Evolutionary conservation across 2,797 vertebrate species (phyloP).

Genomic region (Selene dorsalis): DNA sequence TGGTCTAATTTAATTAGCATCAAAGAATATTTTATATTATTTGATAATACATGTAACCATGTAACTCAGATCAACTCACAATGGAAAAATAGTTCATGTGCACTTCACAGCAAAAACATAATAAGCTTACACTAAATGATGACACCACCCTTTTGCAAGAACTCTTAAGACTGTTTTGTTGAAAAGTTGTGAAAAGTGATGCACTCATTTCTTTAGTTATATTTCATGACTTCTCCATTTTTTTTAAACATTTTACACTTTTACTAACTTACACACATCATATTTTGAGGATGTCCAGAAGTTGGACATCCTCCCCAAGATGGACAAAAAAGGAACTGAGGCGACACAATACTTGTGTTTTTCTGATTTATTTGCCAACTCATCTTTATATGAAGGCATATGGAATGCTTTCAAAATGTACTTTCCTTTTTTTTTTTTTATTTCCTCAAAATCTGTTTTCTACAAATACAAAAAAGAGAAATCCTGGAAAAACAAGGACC

Average conservation of each 20-base stretch:
- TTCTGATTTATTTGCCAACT: slow-evolving; percentile 59
- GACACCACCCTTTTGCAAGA: too few species aligned
- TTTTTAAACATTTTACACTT: too few species aligned
- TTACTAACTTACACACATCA: too few species aligned
- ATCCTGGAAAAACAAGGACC: not conserved
- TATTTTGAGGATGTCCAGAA: too few species aligned
- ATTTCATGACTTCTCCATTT: too few species aligned
- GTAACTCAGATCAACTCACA: not conserved
- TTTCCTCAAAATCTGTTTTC: slow-evolving; percentile 34
- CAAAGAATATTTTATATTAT: not conserved
- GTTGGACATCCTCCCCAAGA: too few species aligned
- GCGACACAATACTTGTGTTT: slow-evolving; percentile 5
- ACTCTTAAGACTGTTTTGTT: not conserved
- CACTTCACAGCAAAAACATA: too few species aligned
- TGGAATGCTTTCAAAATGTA: slow-evolving; percentile 19
- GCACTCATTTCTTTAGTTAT: too few species aligned
- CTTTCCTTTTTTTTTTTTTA: not conserved
- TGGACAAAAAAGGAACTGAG: not conserved
- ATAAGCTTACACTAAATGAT: not conserved
- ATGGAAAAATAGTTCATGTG: not conserved
- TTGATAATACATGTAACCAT: too few species aligned
- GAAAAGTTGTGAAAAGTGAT: too few species aligned
- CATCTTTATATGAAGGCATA: slow-evolving; percentile 12
- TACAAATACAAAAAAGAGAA: slow-evolving; percentile 60
- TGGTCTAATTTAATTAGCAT: not conserved